Evolutionary conservation across 2,888 invertebrate species (phyloP).

Genomic region (Thecocarcelia acutangulata): DNA sequence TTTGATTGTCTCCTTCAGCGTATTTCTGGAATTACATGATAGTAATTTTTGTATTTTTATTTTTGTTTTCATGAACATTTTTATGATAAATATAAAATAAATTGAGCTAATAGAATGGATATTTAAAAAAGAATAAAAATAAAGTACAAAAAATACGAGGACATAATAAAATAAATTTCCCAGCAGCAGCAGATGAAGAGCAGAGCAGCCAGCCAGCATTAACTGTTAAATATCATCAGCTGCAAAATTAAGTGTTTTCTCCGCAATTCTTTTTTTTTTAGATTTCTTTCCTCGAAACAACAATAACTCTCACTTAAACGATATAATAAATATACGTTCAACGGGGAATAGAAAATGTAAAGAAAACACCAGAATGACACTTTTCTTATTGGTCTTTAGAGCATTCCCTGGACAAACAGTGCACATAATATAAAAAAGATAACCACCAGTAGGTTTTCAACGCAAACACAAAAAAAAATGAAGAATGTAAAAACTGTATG

Average conservation of each 20-base stretch:
- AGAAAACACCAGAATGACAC: slow-evolving; percentile 40
- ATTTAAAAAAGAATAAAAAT: slow-evolving; percentile 33
- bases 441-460: slow-evolving; percentile 30
- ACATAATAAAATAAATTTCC: slow-evolving; percentile 32
- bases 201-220: slow-evolving; percentile 11
- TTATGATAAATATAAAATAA: slow-evolving; percentile 43
- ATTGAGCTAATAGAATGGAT: slow-evolving; percentile 44
- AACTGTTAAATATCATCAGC: slow-evolving; percentile 40
- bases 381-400: slow-evolving; percentile 58
- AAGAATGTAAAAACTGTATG: not conserved
- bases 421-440: slow-evolving; percentile 46
- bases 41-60: not conserved
- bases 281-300: not conserved
- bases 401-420: slow-evolving; percentile 43
- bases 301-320: slow-evolving; percentile 35
- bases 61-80: not conserved
- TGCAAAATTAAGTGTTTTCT: slow-evolving; percentile 50
- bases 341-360: slow-evolving; percentile 19
- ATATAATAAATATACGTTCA: slow-evolving; percentile 50
- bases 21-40: slow-evolving; percentile 83
- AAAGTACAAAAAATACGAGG: slow-evolving; percentile 11
- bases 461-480: not conserved
- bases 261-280: not conserved
- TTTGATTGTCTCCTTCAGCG: slow-evolving; percentile 85
- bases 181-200: slow-evolving; percentile 31